Percentiles rank a stretch among this genome's conserved stretches.
phyloP scores from a whole-genome alignment of 2,113 vertebrate species.

The Peucedramus taeniatus region DNA sequence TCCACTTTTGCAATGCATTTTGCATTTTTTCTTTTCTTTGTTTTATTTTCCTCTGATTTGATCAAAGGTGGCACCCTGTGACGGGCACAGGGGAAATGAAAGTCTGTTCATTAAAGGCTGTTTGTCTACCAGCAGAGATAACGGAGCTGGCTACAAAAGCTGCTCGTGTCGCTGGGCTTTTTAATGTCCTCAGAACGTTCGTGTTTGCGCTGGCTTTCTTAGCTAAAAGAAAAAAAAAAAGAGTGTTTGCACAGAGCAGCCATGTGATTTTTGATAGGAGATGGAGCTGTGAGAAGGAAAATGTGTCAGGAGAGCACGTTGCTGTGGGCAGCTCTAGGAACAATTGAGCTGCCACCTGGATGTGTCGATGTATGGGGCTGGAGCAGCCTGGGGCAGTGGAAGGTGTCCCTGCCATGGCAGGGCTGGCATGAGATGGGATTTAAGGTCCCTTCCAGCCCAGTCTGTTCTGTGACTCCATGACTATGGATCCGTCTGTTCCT shows the following conservation, averaged over 20 bases:
- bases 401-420: not conserved
- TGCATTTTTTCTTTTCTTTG: not conserved
- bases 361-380: accelerated
- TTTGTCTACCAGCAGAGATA: not conserved
- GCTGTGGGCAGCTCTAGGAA: not conserved
- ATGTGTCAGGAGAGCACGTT: not conserved
- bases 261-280: not conserved
- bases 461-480: not conserved
- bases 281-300: not conserved
- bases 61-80: not conserved
- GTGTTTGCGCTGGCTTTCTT: not conserved
- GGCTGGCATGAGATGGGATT: no score
- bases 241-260: not conserved
- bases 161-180: not conserved
- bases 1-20: not conserved
- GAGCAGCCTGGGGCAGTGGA: not conserved
- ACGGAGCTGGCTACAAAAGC: not conserved
- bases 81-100: not conserved
- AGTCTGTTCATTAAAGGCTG: not conserved
- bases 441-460: not conserved
- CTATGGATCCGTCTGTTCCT: not conserved
- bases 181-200: not conserved
- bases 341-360: not conserved
- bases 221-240: not conserved
- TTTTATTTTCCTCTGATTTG: not conserved